phyloP scores from a whole-genome alignment of 2,113 vertebrate species.

The Desmodus rotundus region DNA sequence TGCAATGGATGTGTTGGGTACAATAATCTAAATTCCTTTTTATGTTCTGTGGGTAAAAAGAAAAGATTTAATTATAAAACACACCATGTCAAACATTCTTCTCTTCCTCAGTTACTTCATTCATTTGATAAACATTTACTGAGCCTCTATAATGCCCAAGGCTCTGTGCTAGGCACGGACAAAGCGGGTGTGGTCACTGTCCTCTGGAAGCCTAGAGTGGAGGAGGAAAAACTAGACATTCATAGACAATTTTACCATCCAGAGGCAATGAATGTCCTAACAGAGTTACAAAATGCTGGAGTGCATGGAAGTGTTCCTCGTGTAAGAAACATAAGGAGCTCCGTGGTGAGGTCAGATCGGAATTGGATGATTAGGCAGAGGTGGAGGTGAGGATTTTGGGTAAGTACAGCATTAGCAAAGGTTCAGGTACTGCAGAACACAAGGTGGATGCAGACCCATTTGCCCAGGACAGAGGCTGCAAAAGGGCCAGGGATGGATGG shows the following conservation, averaged over 20 bases:
- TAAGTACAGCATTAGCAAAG: not conserved
- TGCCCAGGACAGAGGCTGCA: not conserved
- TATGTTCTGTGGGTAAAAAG: not conserved
- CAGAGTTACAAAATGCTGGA: not conserved
- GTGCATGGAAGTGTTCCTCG: not conserved
- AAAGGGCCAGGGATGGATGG: not conserved
- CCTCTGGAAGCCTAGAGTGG: not conserved
- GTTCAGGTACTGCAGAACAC: rapidly evolving
- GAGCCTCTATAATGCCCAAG: not conserved
- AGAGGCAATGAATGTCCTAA: not conserved
- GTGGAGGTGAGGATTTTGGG: not conserved
- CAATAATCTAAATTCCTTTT: not conserved
- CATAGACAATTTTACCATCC: not conserved
- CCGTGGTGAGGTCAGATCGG: not conserved
- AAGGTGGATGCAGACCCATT: not conserved
- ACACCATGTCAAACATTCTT: not conserved
- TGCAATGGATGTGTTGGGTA: not conserved
- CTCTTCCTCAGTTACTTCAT: not conserved
- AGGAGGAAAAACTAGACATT: not conserved
- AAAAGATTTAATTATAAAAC: not conserved
- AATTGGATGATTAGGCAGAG: not conserved
- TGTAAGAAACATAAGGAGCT: not conserved
- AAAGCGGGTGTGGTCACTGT: not conserved
- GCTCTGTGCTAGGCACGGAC: not conserved
- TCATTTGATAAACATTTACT: not conserved